A percentile compares a stretch with the other conserved stretches of the same genome.
Evolutionary conservation across 2,797 vertebrate species (phyloP).

Genomic region (Anabacerthia variegaticeps): DNA sequence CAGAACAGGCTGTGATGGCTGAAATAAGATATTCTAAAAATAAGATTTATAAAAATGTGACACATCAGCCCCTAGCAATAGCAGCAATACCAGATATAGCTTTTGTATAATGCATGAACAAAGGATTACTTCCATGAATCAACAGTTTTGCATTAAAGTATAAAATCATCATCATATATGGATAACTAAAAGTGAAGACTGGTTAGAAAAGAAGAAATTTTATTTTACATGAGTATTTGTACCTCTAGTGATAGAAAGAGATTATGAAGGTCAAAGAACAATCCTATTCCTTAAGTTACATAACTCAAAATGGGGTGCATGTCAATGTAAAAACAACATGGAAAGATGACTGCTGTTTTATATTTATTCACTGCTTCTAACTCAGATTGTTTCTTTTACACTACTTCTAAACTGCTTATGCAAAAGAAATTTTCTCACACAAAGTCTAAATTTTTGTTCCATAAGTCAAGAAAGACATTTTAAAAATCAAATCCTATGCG

Average conservation of each 20-base stretch:
- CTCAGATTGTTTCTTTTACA: background rate
- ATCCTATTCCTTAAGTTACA: slow-evolving; percentile 17
- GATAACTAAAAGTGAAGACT: background rate
- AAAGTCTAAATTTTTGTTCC: background rate
- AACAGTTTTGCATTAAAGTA: slow-evolving; percentile 30
- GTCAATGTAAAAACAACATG: background rate
- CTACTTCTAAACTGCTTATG: background rate
- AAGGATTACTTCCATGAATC: slow-evolving; percentile 50
- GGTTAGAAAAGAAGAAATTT: background rate
- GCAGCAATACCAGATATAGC: slow-evolving; percentile 24
- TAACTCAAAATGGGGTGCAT: background rate
- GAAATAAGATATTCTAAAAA: slow-evolving; percentile 45
- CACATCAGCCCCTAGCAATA: slow-evolving; percentile 36
- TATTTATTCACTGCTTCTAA: background rate
- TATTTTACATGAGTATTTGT: background rate
- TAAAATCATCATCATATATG: background rate
- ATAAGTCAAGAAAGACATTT: background rate
- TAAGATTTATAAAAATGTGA: slow-evolving; percentile 37
- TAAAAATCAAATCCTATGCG: background rate
- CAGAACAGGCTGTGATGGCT: slow-evolving; percentile 5
- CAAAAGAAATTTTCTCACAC: background rate
- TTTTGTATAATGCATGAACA: slow-evolving; percentile 47
- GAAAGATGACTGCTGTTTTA: background rate
- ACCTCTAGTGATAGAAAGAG: background rate
- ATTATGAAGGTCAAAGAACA: slow-evolving; percentile 48